Base-by-base conservation (phyloP, 1,140 invertebrate species). In the Caenorhabditis brenneri region DNA sequence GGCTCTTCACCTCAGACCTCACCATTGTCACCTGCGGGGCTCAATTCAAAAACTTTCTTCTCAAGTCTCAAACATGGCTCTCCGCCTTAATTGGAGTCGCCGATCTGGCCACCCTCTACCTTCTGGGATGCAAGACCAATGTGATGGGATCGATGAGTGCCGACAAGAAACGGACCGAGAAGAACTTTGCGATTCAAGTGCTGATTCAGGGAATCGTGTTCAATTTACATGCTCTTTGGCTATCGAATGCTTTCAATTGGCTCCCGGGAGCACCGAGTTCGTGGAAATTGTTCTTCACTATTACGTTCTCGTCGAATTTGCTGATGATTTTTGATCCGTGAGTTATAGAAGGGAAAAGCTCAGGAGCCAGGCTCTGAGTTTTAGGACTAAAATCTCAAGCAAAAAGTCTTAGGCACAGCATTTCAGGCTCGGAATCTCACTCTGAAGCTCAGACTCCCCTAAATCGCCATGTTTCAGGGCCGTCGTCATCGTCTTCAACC, bases 261-360 rank as follows among this genome's bases (percentile, higher is more conserved):
- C 24, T 55, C 10, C 53, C 53, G 1, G 53, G 53, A 24, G 53
- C 19, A 10, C 22, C 53, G 5, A 27, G 1, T 10, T 22, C 19
- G 10, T 55, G 53, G 53, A 55, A 55, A 55, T 29, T 55, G 22
- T 55, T 55, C 15, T 55, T 55, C 27, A 55, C 53, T 24, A 22
- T 24, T 27, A 55, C 53, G 0, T 55, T 55, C 15, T 55, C 53
- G 22, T 55, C 53, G 3, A 55, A 55, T n/a, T 27, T 55, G 2
- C 24, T 55, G 22, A 55, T 55, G 53, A 55, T 55, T 55, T 55
- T 55, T 55, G 53, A 55, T 55, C 53, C 53, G 53, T 55, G 15
- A 55, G 53, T 55, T 12, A 12, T 46, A 12, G 42, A 46, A 46
- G 16, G 16, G 10, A 1, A 16, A 46, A 46, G 16, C 42, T 46